Percentiles rank a stretch among this genome's conserved stretches.
Evolutionary conservation across 2,888 invertebrate genomes (phyloP).

Genomic region (Aporophyla nigra): DNA sequence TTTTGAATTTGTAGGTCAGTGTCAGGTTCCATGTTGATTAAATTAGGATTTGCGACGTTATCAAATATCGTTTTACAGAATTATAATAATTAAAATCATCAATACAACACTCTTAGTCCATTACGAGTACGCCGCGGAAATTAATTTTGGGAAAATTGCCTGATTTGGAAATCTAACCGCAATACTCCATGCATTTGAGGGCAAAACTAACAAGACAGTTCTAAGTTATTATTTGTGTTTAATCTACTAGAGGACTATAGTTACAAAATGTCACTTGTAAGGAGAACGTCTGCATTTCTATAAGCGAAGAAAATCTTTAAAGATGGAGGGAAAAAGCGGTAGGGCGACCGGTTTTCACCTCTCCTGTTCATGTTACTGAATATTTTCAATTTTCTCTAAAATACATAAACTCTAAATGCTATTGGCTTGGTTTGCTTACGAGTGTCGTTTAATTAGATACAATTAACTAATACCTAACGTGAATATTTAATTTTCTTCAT

Average conservation of each 20-base stretch:
- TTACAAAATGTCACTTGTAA: not conserved
- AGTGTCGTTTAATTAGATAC: not conserved
- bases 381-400: conserved; percentile 32
- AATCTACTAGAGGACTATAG: not conserved
- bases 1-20: too few species aligned
- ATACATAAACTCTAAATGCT: not conserved
- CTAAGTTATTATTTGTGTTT: not conserved
- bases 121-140: not conserved
- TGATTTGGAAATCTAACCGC: too few species aligned
- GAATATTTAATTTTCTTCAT: not conserved
- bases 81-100: too few species aligned
- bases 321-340: conserved; percentile 36
- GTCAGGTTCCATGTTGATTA: too few species aligned
- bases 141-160: not conserved
- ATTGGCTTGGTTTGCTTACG: not conserved
- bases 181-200: not conserved
- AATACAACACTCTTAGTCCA: too few species aligned
- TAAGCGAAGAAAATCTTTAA: conserved; percentile 43
- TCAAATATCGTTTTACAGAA: too few species aligned
- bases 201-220: not conserved
- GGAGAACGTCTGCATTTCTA: conserved; percentile 35
- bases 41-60: too few species aligned
- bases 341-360: conserved; percentile 47
- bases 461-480: not conserved
- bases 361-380: conserved; percentile 6